Conservation (phyloP, 37 sponge, comb jelly and placozoan species). For the Halisarca cf. caerulea region DNA sequence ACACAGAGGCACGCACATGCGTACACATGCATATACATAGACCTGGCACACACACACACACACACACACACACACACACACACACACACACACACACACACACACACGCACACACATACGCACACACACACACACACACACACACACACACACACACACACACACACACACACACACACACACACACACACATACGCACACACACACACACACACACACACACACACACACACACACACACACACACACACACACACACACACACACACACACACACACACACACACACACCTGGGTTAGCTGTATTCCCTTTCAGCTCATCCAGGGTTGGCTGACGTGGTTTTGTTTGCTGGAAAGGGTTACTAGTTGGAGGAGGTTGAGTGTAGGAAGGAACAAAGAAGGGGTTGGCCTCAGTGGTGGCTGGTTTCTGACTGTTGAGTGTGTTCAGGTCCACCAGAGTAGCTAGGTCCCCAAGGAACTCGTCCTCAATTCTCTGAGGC, state of each 20-base stretch:
- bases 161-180: neutral
- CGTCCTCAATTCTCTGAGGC: slow-evolving; percentile 59
- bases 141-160: neutral
- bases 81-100: neutral
- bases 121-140: neutral
- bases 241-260: slow-evolving; percentile 55
- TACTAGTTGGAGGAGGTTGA: neutral
- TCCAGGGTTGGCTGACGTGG: slow-evolving; percentile 14
- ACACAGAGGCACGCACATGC: neutral
- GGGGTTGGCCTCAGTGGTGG: slow-evolving; percentile 22
- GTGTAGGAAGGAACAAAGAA: slow-evolving; percentile 20
- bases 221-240: slow-evolving; percentile 41
- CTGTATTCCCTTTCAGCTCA: neutral
- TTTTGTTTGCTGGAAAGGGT: slow-evolving; percentile 18
- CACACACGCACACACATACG: neutral
- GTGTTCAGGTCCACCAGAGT: slow-evolving; percentile 78
- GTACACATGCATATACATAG: neutral
- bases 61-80: neutral
- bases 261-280: slow-evolving; percentile 36
- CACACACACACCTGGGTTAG: slow-evolving; percentile 15
- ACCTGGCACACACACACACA: neutral
- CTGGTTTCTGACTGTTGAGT: slow-evolving; percentile 25
- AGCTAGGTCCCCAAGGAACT: slow-evolving; percentile 74
- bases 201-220: slow-evolving; percentile 5
- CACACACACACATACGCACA: neutral